Evolutionary conservation across 2,113 vertebrate genomes (phyloP).

Genomic region (Phalacrocorax pelagicus): DNA sequence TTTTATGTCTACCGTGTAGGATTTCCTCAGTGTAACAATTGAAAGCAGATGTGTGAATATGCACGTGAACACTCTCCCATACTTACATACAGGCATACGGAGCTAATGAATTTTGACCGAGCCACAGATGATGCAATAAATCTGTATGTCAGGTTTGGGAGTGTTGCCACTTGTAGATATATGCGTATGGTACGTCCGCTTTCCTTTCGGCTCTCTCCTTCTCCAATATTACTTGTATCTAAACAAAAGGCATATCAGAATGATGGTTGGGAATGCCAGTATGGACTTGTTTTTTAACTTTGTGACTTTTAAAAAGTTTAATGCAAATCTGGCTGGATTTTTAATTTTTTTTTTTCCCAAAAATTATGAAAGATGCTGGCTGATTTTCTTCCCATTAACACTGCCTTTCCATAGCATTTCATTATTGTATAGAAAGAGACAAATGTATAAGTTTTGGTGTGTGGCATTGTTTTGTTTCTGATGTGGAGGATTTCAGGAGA

Average conservation of each 20-base stretch:
- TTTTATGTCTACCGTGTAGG: constrained; percentile 49
- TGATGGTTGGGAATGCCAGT: neutral
- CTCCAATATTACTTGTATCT: neutral
- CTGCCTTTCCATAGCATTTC: neutral
- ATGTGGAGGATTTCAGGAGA: neutral
- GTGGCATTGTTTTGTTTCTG: neutral
- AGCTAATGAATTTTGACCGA: constrained; percentile 60
- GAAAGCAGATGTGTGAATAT: constrained; percentile 55
- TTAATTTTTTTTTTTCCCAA: neutral
- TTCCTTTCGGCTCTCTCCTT: neutral
- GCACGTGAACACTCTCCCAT: neutral
- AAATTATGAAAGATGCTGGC: neutral
- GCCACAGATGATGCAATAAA: constrained; percentile 47
- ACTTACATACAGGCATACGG: neutral
- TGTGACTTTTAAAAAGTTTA: neutral
- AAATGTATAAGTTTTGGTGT: neutral
- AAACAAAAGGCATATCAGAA: neutral
- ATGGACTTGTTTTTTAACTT: neutral
- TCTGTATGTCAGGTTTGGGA: constrained; percentile 52
- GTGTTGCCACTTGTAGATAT: constrained; percentile 27
- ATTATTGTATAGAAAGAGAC: neutral
- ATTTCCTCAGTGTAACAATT: neutral
- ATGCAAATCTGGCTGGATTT: neutral
- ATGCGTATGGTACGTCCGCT: neutral
- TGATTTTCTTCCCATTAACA: neutral